Percentiles rank a stretch among this genome's conserved stretches.
These are phyloP conservation scores for Propsilocerus akamusi DNA, from an alignment of 1,140 invertebrate species.

Conservation along the genomic window DNA sequence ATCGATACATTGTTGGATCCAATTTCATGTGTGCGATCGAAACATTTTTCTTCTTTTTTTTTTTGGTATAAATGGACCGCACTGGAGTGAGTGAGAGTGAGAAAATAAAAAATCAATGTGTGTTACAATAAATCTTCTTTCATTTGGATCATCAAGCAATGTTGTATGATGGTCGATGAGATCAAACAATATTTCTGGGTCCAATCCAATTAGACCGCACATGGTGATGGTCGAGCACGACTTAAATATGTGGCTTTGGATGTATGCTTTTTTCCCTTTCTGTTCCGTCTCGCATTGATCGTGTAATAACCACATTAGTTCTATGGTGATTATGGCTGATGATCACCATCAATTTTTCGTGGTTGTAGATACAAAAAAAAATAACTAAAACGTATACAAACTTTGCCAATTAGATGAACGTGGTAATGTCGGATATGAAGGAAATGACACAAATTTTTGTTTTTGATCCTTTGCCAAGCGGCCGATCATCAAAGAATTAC, in stretches of 20 bases:
- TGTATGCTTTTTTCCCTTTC: no score
- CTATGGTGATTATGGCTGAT: not conserved
- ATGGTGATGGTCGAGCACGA: not conserved
- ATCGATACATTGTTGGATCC: constrained; percentile 2
- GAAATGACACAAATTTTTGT: constrained; percentile 3
- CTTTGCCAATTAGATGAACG: not conserved
- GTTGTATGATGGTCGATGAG: no score
- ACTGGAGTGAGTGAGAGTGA: no score
- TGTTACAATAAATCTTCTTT: constrained; percentile 3
- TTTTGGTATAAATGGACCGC: not conserved
- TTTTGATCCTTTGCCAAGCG: not conserved
- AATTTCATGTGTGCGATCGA: no score
- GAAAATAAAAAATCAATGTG: not conserved
- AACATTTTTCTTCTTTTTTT: not conserved
- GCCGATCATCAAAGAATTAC: no score
- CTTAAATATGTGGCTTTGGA: not conserved
- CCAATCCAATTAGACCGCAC: not conserved
- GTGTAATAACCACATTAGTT: constrained; percentile 3
- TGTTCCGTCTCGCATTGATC: not conserved
- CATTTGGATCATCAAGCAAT: constrained; percentile 2
- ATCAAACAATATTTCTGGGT: no score
- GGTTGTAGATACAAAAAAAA: no score
- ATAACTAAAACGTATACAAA: not conserved
- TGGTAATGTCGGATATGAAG: no score
- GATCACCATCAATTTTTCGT: constrained; percentile 1